Percentiles rank a stretch among this genome's conserved stretches.
Conservation (phyloP, 35 echinoderm and acorn worm species). For the Chiridota heheva region DNA sequence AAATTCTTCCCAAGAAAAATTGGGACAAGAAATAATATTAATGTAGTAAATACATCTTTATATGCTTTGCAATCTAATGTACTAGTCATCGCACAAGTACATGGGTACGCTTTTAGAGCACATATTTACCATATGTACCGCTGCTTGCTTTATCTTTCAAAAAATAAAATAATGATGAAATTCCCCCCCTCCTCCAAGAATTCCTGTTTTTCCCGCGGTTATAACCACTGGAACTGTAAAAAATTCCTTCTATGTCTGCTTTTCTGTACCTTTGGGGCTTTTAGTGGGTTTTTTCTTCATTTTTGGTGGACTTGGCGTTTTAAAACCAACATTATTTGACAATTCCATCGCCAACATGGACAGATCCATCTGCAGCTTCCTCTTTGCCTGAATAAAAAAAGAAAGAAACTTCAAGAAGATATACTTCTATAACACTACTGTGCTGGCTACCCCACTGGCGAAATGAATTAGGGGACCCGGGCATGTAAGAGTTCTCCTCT, state of each 20-base stretch:
- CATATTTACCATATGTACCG: neutral
- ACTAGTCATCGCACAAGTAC: no score
- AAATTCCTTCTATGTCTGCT: neutral
- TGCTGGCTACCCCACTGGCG: neutral
- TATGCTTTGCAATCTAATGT: no score
- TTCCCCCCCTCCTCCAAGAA: neutral
- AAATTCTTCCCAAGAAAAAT: no score
- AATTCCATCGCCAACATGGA: conserved; percentile 14
- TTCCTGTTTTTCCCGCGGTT: neutral
- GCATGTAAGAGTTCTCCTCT: no score
- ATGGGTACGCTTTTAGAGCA: neutral
- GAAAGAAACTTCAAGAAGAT: neutral
- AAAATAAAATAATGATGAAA: neutral
- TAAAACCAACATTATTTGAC: conserved; percentile 59
- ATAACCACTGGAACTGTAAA: neutral
- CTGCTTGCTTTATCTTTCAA: neutral
- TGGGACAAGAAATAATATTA: no score
- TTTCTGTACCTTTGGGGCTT: conserved; percentile 61
- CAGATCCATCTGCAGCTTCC: conserved; percentile 83
- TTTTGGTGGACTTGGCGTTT: conserved; percentile 82
- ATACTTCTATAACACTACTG: neutral
- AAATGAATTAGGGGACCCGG: neutral
- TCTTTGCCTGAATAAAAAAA: conserved; percentile 77
- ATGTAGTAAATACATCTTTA: no score
- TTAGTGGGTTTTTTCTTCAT: conserved; percentile 56